phyloP scores from a whole-genome alignment of 2,113 vertebrate species.

The Fregetta grallaria region DNA sequence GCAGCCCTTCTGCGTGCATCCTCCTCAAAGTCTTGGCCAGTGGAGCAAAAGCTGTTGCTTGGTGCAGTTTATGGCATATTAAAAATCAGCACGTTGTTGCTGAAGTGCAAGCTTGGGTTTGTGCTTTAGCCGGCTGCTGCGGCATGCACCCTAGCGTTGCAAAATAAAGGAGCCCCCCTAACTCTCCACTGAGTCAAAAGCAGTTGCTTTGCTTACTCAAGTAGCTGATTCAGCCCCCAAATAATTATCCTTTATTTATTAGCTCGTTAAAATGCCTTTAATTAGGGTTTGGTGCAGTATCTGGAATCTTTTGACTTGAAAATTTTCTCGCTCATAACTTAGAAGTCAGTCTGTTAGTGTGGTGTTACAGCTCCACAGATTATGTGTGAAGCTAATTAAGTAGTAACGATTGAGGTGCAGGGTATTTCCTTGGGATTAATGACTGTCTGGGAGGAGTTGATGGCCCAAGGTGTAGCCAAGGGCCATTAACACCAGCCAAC shows the following conservation, averaged over 20 bases:
- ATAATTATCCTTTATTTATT: conserved; percentile 13
- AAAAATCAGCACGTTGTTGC: background rate
- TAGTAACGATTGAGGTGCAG: conserved; percentile 48
- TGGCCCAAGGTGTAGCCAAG: conserved; percentile 70
- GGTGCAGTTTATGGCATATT: background rate
- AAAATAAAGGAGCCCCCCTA: background rate
- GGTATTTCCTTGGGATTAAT: conserved; percentile 74
- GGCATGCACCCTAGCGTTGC: rapidly evolving
- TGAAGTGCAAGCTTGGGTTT: background rate
- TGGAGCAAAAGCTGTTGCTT: background rate
- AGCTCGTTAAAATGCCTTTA: background rate
- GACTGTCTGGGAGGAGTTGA: conserved; percentile 74
- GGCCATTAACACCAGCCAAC: conserved; percentile 66
- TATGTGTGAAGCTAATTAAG: conserved; percentile 46
- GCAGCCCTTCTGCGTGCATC: background rate
- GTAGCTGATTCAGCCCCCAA: background rate
- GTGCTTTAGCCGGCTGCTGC: background rate
- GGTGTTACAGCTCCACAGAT: conserved; percentile 24
- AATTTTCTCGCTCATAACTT: background rate
- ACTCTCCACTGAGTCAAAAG: background rate
- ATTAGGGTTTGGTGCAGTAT: background rate
- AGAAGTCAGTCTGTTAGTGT: conserved; percentile 30
- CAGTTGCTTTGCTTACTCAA: background rate
- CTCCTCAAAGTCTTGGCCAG: background rate
- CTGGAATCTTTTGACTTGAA: background rate